Conservation (phyloP, 2,797 vertebrate genomes). For the Galagoides demidoff region DNA sequence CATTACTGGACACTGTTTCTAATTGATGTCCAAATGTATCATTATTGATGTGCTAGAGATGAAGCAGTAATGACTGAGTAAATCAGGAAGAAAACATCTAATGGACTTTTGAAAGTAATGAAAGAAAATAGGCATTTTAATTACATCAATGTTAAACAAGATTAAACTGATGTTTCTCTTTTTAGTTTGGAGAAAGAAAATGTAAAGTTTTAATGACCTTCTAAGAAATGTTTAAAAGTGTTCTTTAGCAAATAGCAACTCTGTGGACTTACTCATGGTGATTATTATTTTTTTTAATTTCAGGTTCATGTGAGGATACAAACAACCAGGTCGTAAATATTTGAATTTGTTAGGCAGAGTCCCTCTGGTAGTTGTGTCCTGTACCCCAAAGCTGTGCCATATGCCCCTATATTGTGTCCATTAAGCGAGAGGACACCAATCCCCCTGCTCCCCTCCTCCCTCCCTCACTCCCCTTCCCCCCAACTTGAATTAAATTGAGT, state of each 20-base stretch:
- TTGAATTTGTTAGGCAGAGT: too few species aligned
- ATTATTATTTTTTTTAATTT: not conserved
- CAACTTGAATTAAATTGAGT: too few species aligned
- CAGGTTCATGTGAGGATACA: too few species aligned
- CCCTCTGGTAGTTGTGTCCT: too few species aligned
- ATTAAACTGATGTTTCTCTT: not conserved
- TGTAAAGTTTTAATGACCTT: slow-evolving; percentile 7
- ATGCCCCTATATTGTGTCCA: too few species aligned
- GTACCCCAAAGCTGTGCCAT: too few species aligned
- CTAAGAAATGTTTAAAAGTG: not conserved
- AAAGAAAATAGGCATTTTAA: slow-evolving; percentile 37
- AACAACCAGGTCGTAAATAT: too few species aligned
- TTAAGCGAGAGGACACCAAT: too few species aligned
- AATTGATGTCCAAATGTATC: slow-evolving; percentile 8
- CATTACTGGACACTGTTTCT: not conserved
- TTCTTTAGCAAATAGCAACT: not conserved
- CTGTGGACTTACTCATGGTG: slow-evolving; percentile 29
- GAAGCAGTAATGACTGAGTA: not conserved
- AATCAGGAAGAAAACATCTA: slow-evolving; percentile 50
- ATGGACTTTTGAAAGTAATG: slow-evolving; percentile 28
- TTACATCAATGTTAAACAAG: slow-evolving; percentile 11
- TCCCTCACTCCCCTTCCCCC: too few species aligned
- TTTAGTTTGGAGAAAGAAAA: slow-evolving; percentile 43
- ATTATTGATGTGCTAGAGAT: not conserved
- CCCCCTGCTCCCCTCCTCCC: too few species aligned